A percentile compares a stretch with the other conserved stretches of the same genome.
These are phyloP conservation scores for Enteromius unitaeniatus DNA, from an alignment of 2,797 vertebrate genomes.

Conservation along the genomic window DNA sequence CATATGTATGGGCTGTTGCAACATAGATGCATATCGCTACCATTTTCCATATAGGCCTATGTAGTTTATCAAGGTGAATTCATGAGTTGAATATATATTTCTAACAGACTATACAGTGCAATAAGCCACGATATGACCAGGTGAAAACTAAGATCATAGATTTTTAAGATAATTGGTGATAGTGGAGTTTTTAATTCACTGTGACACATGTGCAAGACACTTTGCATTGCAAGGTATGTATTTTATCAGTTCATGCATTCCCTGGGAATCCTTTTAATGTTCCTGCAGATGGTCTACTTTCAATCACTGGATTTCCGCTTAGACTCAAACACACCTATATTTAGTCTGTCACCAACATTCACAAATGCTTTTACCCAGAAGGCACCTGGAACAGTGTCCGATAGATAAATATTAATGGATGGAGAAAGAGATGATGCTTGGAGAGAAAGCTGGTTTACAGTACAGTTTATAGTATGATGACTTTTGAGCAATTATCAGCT, in stretches of 20 bases:
- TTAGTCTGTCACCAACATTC: conserved; percentile 38
- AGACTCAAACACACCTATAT: conserved; percentile 23
- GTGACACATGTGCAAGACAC: not conserved
- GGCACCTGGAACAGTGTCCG: conserved; percentile 32
- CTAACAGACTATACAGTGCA: not conserved
- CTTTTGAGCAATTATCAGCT: not conserved
- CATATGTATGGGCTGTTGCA: conserved; percentile 22
- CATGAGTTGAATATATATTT: not conserved
- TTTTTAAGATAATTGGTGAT: conserved; percentile 56
- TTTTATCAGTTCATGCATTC: conserved; percentile 5
- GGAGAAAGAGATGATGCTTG: conserved; percentile 12
- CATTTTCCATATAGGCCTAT: not conserved
- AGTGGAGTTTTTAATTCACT: not conserved
- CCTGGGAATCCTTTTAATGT: conserved; percentile 45
- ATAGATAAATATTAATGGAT: conserved; percentile 26
- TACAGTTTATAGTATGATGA: not conserved
- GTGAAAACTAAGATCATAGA: not conserved
- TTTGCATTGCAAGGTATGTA: not conserved
- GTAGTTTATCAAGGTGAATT: not conserved
- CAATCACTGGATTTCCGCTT: conserved; percentile 55
- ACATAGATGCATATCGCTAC: not conserved
- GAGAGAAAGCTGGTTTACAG: conserved; percentile 6
- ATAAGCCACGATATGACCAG: not conserved
- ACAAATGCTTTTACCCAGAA: conserved; percentile 55
- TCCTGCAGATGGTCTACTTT: conserved; percentile 48